These are phyloP conservation scores for Oedothorax gibbosus DNA, from an alignment of 1,140 invertebrate genomes.

Conservation along the genomic window DNA sequence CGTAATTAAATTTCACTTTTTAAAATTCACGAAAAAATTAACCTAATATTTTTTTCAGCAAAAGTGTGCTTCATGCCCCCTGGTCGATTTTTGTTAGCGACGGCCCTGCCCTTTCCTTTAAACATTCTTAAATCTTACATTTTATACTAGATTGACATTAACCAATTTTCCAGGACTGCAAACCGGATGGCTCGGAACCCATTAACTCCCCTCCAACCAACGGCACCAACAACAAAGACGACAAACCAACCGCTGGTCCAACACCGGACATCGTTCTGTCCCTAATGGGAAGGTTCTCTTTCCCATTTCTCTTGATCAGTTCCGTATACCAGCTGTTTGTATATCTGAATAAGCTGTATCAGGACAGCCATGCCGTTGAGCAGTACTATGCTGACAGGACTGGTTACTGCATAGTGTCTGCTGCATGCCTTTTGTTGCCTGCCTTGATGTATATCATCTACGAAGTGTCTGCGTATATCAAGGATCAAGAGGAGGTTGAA, in stretches of 20 bases:
- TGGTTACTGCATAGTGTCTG: constrained; percentile 62
- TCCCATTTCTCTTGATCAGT: constrained; percentile 41
- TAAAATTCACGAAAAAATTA: too few relatives aligned
- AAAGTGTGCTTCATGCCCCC: too few relatives aligned
- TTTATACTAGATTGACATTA: too few relatives aligned
- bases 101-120: too few relatives aligned
- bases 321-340: constrained; percentile 57
- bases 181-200: too few relatives aligned
- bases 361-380: constrained; percentile 61
- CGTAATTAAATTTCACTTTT: too few relatives aligned
- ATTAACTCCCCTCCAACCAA: not conserved
- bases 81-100: not conserved
- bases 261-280: constrained; percentile 5
- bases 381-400: constrained; percentile 56
- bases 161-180: too few relatives aligned
- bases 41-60: too few relatives aligned
- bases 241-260: not conserved
- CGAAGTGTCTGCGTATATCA: constrained; percentile 56
- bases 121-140: too few relatives aligned
- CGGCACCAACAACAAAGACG: not conserved
- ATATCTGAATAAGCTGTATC: constrained; percentile 63
- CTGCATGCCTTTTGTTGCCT: constrained; percentile 62
- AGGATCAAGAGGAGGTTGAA: constrained; percentile 58
- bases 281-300: constrained; percentile 29
- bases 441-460: constrained; percentile 63